Conservation (phyloP, 2,113 vertebrate genomes). For the Tor tambroides region DNA sequence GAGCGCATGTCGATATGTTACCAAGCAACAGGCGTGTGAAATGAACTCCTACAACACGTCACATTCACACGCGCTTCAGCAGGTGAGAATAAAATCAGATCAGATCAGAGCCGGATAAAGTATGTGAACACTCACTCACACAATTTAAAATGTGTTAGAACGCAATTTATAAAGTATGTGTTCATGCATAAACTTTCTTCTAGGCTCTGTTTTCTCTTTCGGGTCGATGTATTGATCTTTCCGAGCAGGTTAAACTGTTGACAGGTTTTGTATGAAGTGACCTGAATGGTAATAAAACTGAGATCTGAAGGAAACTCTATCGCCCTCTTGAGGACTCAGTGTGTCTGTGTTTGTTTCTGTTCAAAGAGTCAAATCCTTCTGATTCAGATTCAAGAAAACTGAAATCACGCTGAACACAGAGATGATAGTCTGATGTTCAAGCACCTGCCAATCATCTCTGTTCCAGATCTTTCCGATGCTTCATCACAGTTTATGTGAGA, state of each 20-base stretch:
- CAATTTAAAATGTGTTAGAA: not conserved
- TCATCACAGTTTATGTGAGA: not conserved
- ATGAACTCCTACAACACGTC: not conserved
- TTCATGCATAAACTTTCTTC: not conserved
- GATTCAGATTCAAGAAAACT: too few relatives aligned
- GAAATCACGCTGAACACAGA: not conserved
- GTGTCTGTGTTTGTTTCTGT: not conserved
- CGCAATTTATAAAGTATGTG: not conserved
- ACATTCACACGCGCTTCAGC: not conserved
- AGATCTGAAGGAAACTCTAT: not conserved
- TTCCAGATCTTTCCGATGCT: not conserved
- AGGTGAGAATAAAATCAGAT: not conserved
- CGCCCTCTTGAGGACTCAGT: not conserved
- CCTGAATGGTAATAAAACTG: not conserved
- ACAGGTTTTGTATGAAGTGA: not conserved
- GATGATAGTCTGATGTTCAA: not conserved
- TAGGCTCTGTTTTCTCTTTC: not conserved
- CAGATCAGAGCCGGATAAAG: not conserved
- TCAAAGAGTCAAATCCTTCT: not conserved
- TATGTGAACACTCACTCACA: not conserved
- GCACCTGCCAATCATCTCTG: not conserved
- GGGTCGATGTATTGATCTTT: not conserved
- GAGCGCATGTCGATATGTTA: not conserved
- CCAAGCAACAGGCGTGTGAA: not conserved
- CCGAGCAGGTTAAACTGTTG: not conserved